Evolutionary conservation across 2,113 vertebrate genomes (phyloP).

Genomic region (Meriones unguiculatus): DNA sequence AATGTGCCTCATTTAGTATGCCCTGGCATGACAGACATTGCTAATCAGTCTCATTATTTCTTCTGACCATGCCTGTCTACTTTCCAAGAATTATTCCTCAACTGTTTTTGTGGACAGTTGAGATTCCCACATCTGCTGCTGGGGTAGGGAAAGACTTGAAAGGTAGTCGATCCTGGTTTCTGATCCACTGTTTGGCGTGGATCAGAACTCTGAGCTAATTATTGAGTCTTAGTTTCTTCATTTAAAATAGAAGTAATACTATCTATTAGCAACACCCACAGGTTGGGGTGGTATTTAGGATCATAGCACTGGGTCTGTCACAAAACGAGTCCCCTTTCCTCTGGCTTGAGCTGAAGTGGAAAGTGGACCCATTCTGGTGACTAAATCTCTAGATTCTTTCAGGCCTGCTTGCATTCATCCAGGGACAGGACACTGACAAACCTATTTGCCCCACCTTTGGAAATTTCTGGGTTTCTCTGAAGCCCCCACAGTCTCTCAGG

Average conservation of each 20-base stretch:
- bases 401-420: background rate
- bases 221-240: background rate
- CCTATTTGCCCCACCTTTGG: background rate
- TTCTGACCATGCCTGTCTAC: background rate
- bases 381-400: background rate
- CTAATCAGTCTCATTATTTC: background rate
- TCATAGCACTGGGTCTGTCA: background rate
- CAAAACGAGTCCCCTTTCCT: background rate
- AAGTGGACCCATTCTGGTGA: background rate
- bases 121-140: background rate
- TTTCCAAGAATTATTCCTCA: background rate
- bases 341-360: background rate
- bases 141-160: background rate
- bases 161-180: background rate
- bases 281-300: background rate
- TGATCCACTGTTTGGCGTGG: background rate
- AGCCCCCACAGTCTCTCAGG: background rate
- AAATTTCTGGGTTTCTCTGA: background rate
- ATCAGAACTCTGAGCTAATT: slow-evolving; percentile 4
- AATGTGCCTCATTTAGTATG: background rate
- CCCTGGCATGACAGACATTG: background rate
- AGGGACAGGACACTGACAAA: background rate
- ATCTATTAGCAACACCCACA: background rate
- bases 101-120: background rate
- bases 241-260: background rate